Evolutionary conservation across 2,113 vertebrate genomes (phyloP).

Genomic region (Sorex fumeus): DNA sequence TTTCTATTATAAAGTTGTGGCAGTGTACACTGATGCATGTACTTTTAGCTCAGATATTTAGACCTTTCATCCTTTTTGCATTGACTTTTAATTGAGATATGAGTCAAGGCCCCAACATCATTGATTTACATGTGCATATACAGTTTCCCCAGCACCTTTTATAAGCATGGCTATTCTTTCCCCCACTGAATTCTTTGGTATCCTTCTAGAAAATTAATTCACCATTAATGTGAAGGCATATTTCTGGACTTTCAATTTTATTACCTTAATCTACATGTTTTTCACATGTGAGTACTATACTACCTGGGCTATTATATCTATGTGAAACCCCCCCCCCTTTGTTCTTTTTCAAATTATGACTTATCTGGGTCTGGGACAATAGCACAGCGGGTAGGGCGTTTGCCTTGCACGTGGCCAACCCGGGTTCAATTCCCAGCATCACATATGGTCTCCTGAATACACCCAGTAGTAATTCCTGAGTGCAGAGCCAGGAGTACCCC

Average conservation of each 20-base stretch:
- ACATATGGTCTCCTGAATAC: too few relatives aligned
- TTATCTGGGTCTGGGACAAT: too few relatives aligned
- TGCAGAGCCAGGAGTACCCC: too few relatives aligned
- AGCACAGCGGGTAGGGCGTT: too few relatives aligned
- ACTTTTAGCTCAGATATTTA: neutral
- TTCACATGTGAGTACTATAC: neutral
- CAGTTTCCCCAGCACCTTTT: neutral
- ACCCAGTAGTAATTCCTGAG: too few relatives aligned
- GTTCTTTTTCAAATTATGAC: neutral
- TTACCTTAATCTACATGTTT: neutral
- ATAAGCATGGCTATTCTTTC: neutral
- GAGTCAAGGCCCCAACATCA: neutral
- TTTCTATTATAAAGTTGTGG: constrained; percentile 8
- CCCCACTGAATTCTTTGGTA: neutral
- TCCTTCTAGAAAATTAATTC: neutral
- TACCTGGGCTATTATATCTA: neutral
- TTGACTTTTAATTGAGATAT: neutral
- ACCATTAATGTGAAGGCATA: neutral
- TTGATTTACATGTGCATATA: neutral
- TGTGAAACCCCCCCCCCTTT: neutral
- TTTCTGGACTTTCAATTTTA: neutral
- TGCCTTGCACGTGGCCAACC: too few relatives aligned
- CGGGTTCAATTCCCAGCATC: too few relatives aligned
- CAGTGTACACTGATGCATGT: neutral
- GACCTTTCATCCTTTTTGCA: neutral